Evolutionary conservation across 2,113 vertebrate genomes (phyloP).

Genomic region (Apistogramma diplotaenia): DNA sequence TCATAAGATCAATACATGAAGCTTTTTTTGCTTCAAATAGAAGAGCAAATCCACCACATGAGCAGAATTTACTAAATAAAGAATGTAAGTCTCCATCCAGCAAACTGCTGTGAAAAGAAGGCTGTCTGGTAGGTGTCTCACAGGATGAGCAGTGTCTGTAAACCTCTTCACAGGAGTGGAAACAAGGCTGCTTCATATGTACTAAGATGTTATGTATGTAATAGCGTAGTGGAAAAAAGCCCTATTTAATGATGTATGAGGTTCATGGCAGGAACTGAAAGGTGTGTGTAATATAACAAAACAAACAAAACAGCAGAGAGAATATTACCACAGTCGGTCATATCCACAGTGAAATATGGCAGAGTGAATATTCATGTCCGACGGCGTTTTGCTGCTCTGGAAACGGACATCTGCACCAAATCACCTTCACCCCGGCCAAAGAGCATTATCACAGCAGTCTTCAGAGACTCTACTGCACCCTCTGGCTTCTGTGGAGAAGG

Average conservation of each 20-base stretch:
- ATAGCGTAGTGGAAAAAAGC: background rate
- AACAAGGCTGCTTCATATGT: background rate
- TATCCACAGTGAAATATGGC: background rate
- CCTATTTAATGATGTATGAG: background rate
- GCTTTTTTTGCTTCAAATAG: background rate
- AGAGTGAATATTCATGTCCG: background rate
- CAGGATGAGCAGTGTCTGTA: background rate
- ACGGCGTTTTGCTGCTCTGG: background rate
- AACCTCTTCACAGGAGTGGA: background rate
- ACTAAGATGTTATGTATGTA: background rate
- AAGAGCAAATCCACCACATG: background rate
- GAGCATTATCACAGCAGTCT: background rate
- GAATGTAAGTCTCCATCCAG: background rate
- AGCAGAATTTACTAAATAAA: background rate
- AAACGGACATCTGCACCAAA: background rate
- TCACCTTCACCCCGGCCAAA: background rate
- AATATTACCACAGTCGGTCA: background rate
- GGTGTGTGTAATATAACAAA: background rate
- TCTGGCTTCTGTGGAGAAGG: background rate
- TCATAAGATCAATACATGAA: background rate
- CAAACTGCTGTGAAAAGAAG: background rate
- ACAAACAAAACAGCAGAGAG: background rate
- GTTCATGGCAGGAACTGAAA: background rate
- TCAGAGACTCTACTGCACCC: background rate
- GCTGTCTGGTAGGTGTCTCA: background rate